Evolutionary conservation across 2,797 vertebrate species (phyloP), one percentile per base, ranked within the genome.

Genomic region (Tapirus indicus): DNA sequence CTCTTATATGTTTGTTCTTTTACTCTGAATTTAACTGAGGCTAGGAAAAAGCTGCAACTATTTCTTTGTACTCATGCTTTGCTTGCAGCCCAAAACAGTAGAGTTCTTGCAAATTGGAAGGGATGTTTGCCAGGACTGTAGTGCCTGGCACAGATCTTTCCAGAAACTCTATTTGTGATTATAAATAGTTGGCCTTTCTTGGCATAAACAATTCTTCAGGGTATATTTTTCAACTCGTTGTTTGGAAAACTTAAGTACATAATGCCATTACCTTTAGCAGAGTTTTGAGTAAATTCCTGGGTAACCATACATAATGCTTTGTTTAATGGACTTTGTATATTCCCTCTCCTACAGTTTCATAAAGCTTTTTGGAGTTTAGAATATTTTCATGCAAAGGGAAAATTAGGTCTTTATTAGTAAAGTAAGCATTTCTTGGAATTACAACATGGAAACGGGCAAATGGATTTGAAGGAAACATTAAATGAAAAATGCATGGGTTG

Each of bases 171-270:
- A 80, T 88, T 91, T 78, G 41, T 91, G 16, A 97, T 92, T 88
- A 97, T 94, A 98, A 98, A 97, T 95, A 97, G 96, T 97, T 80
- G 94, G 74, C 13, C 79, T 71, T 84, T 97, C 96, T 92, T 96
- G 80, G 66, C 56, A 93, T 95, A 97, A 98, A 90, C 79, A 96
- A 38, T 91, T 96, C 49, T 96, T 77, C 77, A 74, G 97, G 84
- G 95, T 98, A 93, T 89, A 83, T 97, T 98, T 97, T 97, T 96
- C 95, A 97, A 93, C 13, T 78, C 23, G n/a, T 71, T 96, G 89
- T 97, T 97, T 97, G 95, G 95, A 96, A 95, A 96, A 97, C 85
- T 96, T 93, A 97, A 98, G 85, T 82, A 82, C 64, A 91, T 93
- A 92, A 93, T 77, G 89, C 27, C 56, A 32, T 95, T 90, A 96